A percentile compares a stretch with the other conserved stretches of the same genome.
phyloP scores from a whole-genome alignment of 2,113 vertebrate species.

The Cyphomyrus discorhynchus region DNA sequence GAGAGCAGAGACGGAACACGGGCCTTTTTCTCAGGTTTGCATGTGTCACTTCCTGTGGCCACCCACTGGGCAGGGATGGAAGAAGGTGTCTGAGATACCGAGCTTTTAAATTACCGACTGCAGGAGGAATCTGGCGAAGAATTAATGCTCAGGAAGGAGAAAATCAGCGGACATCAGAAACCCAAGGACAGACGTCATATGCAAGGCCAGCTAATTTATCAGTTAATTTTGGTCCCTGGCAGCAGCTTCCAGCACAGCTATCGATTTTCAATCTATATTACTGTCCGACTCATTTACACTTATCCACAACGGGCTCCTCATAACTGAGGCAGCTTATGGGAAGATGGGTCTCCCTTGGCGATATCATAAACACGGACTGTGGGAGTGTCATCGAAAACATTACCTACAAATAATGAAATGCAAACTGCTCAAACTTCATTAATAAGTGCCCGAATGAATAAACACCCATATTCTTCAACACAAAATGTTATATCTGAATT shows the following conservation, averaged over 20 bases:
- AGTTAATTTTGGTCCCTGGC: background rate
- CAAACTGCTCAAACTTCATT: background rate
- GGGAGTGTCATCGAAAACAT: background rate
- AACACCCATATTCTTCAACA: background rate
- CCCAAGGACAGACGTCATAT: background rate
- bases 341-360: background rate
- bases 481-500: background rate
- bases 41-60: background rate
- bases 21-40: background rate
- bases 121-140: background rate
- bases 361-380: background rate
- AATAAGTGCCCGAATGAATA: background rate
- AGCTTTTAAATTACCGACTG: background rate
- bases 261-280: background rate
- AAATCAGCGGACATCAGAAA: background rate
- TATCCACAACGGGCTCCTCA: background rate
- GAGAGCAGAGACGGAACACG: background rate
- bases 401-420: background rate
- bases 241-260: background rate
- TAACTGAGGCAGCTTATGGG: background rate
- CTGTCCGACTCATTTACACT: background rate
- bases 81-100: background rate
- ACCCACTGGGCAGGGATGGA: background rate
- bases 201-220: background rate
- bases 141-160: background rate